Evolutionary conservation across 2,888 invertebrate genomes (phyloP).

Genomic region (Machimus rusticus): DNA sequence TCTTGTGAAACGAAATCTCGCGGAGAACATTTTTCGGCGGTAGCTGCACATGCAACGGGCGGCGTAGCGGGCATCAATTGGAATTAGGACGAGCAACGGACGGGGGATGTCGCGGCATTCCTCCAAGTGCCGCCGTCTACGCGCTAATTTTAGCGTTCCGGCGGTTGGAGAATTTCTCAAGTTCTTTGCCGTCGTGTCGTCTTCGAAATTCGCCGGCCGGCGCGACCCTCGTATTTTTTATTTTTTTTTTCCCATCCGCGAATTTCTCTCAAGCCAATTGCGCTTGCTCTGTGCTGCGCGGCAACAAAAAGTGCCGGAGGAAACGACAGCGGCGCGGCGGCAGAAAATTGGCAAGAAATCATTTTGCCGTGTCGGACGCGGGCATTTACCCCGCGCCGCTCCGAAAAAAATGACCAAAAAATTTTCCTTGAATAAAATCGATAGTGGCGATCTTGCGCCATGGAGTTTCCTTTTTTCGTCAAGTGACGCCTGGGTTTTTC

Average conservation of each 20-base stretch:
- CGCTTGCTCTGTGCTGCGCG: not conserved
- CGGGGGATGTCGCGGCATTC: not conserved
- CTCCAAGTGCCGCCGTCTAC: not conserved
- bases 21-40: not conserved
- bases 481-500: not conserved
- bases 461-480: not conserved
- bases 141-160: not conserved
- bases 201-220: not conserved
- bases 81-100: not conserved
- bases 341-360: not conserved
- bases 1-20: not conserved
- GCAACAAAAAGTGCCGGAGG: not conserved
- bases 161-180: conserved; percentile 3
- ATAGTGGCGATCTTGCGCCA: not conserved
- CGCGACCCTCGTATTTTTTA: not conserved
- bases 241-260: not conserved
- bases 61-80: not conserved
- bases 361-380: not conserved
- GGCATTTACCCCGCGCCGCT: not conserved
- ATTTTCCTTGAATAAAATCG: not conserved
- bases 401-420: not conserved
- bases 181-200: not conserved
- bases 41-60: not conserved
- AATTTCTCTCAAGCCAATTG: not conserved
- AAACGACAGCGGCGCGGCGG: not conserved